Evolutionary conservation across 2,888 invertebrate genomes (phyloP).

Genomic region (Apocheima hispidaria): DNA sequence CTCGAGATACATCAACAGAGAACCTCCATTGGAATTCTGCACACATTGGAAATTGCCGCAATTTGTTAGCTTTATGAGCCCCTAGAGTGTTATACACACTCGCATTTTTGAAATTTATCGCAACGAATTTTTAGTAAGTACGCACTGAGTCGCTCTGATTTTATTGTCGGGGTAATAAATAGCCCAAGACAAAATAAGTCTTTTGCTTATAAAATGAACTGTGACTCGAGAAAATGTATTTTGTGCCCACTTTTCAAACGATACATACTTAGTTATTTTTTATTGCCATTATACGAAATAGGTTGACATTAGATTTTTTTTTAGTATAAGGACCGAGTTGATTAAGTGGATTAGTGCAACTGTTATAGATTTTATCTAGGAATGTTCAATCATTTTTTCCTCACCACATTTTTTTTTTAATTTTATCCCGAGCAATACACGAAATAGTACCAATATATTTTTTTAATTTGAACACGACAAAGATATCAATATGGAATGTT

Average conservation of each 20-base stretch:
- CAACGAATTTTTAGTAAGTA: conserved; percentile 50
- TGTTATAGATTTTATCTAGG: too few relatives aligned
- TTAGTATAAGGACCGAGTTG: neutral
- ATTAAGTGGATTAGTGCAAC: neutral
- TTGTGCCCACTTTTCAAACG: neutral
- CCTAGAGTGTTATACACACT: conserved; percentile 60
- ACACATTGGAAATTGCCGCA: conserved; percentile 71
- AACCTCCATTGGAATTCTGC: conserved; percentile 68
- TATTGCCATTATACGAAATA: neutral
- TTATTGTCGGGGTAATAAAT: conserved; percentile 35
- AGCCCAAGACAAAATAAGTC: conserved; percentile 12
- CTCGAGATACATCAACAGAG: conserved; percentile 46
- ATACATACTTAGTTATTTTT: too few relatives aligned
- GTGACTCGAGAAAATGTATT: neutral
- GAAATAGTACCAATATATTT: too few relatives aligned
- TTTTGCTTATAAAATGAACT: neutral
- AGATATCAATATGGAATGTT: too few relatives aligned
- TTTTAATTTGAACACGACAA: too few relatives aligned
- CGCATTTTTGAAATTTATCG: conserved; percentile 61
- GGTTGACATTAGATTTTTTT: too few relatives aligned
- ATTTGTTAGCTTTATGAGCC: conserved; percentile 73
- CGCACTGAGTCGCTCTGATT: conserved; percentile 40
- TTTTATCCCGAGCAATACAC: too few relatives aligned
- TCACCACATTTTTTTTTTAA: too few relatives aligned
- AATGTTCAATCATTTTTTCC: too few relatives aligned